Evolutionary conservation across 2,797 vertebrate species (phyloP).

Genomic region (Hephaestus fuliginosus): DNA sequence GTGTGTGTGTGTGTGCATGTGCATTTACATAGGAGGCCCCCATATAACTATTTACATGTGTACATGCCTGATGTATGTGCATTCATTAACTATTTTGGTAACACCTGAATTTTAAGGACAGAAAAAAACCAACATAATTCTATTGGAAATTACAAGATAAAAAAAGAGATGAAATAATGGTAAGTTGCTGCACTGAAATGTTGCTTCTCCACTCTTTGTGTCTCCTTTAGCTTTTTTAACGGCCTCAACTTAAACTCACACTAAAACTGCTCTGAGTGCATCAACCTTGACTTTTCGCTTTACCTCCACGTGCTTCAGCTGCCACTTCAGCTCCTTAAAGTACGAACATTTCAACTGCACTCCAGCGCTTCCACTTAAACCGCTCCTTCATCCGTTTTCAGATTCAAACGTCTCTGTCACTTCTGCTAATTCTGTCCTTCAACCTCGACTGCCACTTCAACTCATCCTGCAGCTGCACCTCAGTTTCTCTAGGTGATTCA

Average conservation of each 20-base stretch:
- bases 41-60: slow-evolving; percentile 76
- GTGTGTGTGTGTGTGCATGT: slow-evolving; percentile 43
- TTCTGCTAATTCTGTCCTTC: background rate
- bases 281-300: background rate
- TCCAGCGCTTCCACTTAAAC: too few relatives aligned
- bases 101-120: slow-evolving; percentile 2
- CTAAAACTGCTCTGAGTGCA: background rate
- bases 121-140: background rate
- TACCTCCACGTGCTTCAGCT: background rate
- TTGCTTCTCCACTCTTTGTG: background rate
- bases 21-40: slow-evolving; percentile 76
- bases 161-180: background rate
- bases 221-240: background rate
- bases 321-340: background rate
- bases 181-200: background rate
- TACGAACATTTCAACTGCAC: background rate
- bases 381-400: background rate
- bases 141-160: background rate
- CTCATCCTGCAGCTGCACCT: background rate
- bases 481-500: background rate
- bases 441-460: background rate
- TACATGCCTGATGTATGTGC: slow-evolving; percentile 63
- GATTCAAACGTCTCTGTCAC: background rate
- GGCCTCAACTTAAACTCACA: background rate
- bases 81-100: slow-evolving; percentile 51